Evolutionary conservation across 1,140 invertebrate genomes (phyloP).

Genomic region (Pseudomyrmex flavicornis): DNA sequence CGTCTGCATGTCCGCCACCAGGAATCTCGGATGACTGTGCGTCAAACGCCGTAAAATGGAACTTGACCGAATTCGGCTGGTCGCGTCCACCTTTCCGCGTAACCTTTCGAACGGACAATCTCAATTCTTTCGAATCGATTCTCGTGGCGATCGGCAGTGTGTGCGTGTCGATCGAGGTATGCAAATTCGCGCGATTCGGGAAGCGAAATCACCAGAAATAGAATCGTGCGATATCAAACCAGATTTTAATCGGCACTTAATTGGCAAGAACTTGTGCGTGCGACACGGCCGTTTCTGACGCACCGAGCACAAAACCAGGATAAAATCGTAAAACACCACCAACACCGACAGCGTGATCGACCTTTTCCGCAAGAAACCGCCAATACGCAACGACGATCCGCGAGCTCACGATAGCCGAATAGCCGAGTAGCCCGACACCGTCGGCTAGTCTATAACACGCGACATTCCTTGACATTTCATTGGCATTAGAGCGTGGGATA

Average conservation of each 20-base stretch:
- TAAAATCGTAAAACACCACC: conserved; percentile 7
- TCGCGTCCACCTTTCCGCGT: background rate
- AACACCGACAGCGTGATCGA: conserved; percentile 39
- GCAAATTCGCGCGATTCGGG: background rate
- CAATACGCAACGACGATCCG: conserved; percentile 53
- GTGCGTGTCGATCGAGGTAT: background rate
- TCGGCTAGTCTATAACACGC: conserved; percentile 71
- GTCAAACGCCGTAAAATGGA: conserved; percentile 14
- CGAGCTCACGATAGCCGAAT: conserved; percentile 53
- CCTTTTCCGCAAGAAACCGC: conserved; percentile 46
- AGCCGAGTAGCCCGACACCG: conserved; percentile 61
- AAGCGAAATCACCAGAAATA: background rate
- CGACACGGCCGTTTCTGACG: conserved; percentile 21
- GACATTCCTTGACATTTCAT: conserved; percentile 79
- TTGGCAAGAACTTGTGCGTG: conserved; percentile 25
- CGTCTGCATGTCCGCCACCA: background rate
- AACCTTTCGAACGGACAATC: background rate
- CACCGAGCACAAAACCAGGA: conserved; percentile 47
- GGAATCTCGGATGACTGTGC: background rate
- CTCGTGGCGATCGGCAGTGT: background rate
- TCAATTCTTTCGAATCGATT: background rate
- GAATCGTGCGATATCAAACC: background rate
- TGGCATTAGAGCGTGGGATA: conserved; percentile 74
- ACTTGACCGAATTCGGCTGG: background rate
- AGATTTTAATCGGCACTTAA: background rate